Evolutionary conservation across 1,140 invertebrate species (phyloP), one percentile per base, ranked within the genome.

Genomic region (Caenorhabditis remanei): DNA sequence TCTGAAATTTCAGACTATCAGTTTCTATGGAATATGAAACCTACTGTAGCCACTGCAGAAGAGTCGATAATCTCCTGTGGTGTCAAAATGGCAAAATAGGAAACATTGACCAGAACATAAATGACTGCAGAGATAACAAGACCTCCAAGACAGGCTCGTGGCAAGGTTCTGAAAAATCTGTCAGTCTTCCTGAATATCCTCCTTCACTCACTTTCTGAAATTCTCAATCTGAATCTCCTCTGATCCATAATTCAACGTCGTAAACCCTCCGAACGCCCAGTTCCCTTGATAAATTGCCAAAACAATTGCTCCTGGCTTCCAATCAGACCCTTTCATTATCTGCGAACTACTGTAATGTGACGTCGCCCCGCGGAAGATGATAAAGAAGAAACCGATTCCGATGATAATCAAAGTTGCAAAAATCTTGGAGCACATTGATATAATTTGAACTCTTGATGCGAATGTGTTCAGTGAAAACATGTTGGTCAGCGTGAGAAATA

Each of bases 151-250:
- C 46, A 58, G 21, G 86, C 86, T 7, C 55, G 75, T 11, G 86
- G 55, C 6, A 87, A 61, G 19, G 82, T 87, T 65, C 86, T 87
- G 56, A 46, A 86, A 14, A 14, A 13, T 21, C 43, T 48, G 4
- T 7, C 6, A 55, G 11, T 21, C 8, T 24, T 48, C 1, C 21
- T 0, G 8, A 4, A 0, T 13, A 13, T 65, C 19, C 19, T n/a
- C 8, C 8, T n/a, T 61, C 16, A 50, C 71, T 53, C 19, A 87
- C 86, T 82, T 58, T 63, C 46, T 75, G 16, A 83, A 83, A 83
- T 87, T 83, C 55, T 87, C 55, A 65, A 87, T 87, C 65, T 87
- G 75, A 41, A 87, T 71, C 19, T 86, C 85, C 19, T 86, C 85
- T 0, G 67, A 48, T 55, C 85, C 85, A 61, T 56, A 86, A 48